Conservation (phyloP, 2,113 vertebrate genomes). For the Erythrocercus mccallii region DNA sequence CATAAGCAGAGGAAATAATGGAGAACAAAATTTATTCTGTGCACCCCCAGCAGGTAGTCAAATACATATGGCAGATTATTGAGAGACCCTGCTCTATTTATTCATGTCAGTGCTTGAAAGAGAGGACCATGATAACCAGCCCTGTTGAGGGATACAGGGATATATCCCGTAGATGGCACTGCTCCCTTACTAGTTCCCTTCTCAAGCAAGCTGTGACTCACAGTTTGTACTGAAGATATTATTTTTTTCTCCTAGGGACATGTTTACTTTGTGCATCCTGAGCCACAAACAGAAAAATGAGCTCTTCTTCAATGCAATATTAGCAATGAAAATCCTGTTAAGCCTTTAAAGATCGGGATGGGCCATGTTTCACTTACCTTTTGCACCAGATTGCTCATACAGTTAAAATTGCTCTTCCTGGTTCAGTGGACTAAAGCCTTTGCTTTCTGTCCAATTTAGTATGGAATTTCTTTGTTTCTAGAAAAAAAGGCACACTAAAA, state of each 20-base stretch:
- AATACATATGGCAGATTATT: background rate
- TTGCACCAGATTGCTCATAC: background rate
- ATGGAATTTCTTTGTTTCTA: background rate
- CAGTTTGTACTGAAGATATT: background rate
- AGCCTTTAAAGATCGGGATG: background rate
- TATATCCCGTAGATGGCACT: conserved; percentile 70
- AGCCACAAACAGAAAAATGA: conserved; percentile 51
- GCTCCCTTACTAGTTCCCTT: conserved; percentile 44
- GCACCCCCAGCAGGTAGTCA: background rate
- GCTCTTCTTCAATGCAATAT: conserved; percentile 40
- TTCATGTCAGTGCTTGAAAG: background rate
- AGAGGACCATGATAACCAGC: accelerated
- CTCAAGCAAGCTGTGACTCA: background rate
- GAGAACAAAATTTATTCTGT: background rate
- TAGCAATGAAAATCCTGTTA: conserved; percentile 27
- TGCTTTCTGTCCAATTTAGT: background rate
- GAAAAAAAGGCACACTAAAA: background rate
- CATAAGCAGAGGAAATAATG: background rate
- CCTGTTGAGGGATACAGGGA: background rate
- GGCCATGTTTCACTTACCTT: background rate
- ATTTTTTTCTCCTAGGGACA: conserved; percentile 28
- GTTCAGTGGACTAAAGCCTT: background rate
- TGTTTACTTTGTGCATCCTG: conserved; percentile 57
- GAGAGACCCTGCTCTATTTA: background rate
- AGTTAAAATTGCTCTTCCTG: background rate